A percentile compares a stretch with the other conserved stretches of the same genome.
Evolutionary conservation across 1,140 invertebrate genomes (phyloP).

Genomic region (Cydia fagiglandana): DNA sequence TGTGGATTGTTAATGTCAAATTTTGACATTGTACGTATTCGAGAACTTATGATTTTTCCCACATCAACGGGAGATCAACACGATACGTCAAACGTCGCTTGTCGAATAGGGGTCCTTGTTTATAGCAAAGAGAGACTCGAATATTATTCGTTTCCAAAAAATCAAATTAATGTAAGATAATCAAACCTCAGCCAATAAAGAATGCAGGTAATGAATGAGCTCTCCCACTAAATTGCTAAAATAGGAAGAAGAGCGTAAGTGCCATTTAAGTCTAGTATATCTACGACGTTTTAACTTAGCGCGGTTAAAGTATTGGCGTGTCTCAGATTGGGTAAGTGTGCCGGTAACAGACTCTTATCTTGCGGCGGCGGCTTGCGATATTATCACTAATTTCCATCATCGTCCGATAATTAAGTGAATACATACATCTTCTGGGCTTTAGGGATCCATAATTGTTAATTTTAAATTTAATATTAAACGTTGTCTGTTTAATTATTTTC

Average conservation of each 20-base stretch:
- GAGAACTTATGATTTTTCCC: no score
- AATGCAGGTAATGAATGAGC: conserved; percentile 9
- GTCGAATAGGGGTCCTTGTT: no score
- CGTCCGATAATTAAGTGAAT: conserved; percentile 29
- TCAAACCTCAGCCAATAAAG: conserved; percentile 24
- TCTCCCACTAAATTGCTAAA: background rate
- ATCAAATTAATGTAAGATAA: conserved; percentile 25
- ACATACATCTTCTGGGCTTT: conserved; percentile 28
- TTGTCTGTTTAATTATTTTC: no score
- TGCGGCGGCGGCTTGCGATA: background rate
- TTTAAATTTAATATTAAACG: no score
- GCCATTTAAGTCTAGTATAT: background rate
- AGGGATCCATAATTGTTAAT: background rate
- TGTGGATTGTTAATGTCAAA: no score
- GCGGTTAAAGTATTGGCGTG: background rate
- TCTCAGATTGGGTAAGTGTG: conserved; percentile 21
- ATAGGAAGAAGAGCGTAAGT: background rate
- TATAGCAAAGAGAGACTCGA: background rate
- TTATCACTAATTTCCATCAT: conserved; percentile 29
- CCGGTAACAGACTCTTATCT: conserved; percentile 9
- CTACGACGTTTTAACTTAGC: background rate
- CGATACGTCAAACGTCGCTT: no score
- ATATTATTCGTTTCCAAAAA: background rate
- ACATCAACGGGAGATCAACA: no score
- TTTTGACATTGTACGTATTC: no score